A percentile compares a stretch with the other conserved stretches of the same genome.
phyloP scores from a whole-genome alignment of 1,140 invertebrate genomes.

The Monomorium pharaonis region DNA sequence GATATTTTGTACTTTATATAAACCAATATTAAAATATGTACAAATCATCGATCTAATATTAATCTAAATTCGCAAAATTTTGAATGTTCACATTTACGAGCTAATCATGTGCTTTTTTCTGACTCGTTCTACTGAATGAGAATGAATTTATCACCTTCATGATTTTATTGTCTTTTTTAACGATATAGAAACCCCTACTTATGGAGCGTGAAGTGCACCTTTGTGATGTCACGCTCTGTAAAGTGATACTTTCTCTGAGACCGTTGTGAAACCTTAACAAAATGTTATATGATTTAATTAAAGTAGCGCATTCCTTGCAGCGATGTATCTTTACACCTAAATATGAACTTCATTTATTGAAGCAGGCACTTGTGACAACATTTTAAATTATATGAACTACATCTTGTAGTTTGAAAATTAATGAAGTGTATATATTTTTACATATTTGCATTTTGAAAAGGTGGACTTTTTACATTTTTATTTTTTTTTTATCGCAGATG shows the following conservation, averaged over 20 bases:
- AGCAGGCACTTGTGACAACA: background rate
- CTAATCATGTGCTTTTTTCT: background rate
- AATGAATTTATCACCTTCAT: slow-evolving; percentile 17
- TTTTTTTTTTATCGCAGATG: too few relatives aligned
- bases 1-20: too few relatives aligned
- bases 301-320: slow-evolving; percentile 24
- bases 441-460: background rate
- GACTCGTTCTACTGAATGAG: background rate
- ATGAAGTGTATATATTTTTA: background rate
- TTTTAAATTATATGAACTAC: background rate
- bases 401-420: background rate
- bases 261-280: slow-evolving; percentile 24
- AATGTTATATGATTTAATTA: slow-evolving; percentile 41
- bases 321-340: background rate
- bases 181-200: slow-evolving; percentile 45
- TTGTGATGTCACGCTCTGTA: slow-evolving; percentile 34
- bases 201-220: slow-evolving; percentile 47
- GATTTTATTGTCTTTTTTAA: slow-evolving; percentile 39
- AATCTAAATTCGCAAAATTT: background rate
- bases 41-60: background rate
- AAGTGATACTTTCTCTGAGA: slow-evolving; percentile 50
- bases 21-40: too few relatives aligned
- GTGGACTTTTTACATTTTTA: background rate
- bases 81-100: background rate
- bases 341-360: background rate